phyloP scores from a whole-genome alignment of 1,140 invertebrate species.

The Halictus rubicundus region DNA sequence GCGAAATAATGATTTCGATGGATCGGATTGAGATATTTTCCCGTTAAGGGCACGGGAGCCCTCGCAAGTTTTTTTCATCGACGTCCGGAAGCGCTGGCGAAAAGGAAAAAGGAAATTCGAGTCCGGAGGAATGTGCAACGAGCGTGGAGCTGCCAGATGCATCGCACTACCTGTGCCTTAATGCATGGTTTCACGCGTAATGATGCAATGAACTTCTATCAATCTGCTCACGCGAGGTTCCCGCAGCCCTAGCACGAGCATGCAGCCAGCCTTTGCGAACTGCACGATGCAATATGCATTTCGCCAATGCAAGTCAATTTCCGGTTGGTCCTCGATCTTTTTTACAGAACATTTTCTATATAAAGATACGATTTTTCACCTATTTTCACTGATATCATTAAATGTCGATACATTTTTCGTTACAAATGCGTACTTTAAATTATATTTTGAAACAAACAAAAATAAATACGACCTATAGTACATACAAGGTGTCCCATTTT shows the following conservation, averaged over 20 bases:
- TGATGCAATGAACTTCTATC: conserved; percentile 58
- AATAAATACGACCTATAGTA: too few species aligned
- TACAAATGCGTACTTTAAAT: too few species aligned
- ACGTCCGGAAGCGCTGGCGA: background rate
- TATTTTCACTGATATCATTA: too few species aligned
- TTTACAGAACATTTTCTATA: too few species aligned
- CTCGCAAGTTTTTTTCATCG: background rate
- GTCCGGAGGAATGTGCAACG: conserved; percentile 25
- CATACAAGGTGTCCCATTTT: too few species aligned
- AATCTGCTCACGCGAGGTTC: conserved; percentile 51
- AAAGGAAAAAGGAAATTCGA: background rate
- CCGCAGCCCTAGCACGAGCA: background rate
- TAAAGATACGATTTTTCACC: too few species aligned
- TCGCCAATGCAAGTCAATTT: too few species aligned
- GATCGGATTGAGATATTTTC: background rate
- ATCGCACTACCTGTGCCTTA: conserved; percentile 40
- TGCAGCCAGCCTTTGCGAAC: conserved; percentile 13
- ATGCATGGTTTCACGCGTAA: conserved; percentile 57
- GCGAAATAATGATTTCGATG: background rate
- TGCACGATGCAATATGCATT: conserved; percentile 11
- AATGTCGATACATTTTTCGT: too few species aligned
- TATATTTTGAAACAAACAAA: too few species aligned
- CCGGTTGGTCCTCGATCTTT: too few species aligned
- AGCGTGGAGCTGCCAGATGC: conserved; percentile 14
- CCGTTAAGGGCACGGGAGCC: background rate